These are phyloP conservation scores for Phocides pigmalion DNA, from an alignment of 1,140 invertebrate species.

Conservation along the genomic window DNA sequence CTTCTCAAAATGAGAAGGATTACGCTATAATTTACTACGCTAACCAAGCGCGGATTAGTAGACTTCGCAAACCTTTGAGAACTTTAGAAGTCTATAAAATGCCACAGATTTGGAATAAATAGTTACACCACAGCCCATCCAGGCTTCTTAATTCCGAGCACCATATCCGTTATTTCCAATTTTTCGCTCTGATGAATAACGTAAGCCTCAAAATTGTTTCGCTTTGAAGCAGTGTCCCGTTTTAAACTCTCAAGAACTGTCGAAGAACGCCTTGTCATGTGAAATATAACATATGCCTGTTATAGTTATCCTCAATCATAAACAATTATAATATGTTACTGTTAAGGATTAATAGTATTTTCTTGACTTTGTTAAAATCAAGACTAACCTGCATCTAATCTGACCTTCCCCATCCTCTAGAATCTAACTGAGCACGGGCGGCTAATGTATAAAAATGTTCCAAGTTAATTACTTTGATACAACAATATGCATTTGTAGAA, in stretches of 20 bases:
- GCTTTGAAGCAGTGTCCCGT: neutral
- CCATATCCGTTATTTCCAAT: constrained; percentile 44
- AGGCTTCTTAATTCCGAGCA: constrained; percentile 33
- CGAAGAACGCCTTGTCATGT: neutral
- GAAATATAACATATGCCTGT: too few relatives aligned
- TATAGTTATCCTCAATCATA: neutral
- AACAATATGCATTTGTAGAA: constrained; percentile 9
- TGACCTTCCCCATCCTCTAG: constrained; percentile 29
- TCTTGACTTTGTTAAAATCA: constrained; percentile 17
- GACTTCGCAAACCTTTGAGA: too few relatives aligned
- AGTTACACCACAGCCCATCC: constrained; percentile 12
- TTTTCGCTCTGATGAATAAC: constrained; percentile 45
- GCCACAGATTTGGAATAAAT: neutral
- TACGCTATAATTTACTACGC: too few relatives aligned
- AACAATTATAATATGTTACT: neutral
- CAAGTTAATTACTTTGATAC: constrained; percentile 17
- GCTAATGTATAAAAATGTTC: constrained; percentile 22
- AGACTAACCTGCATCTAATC: constrained; percentile 29
- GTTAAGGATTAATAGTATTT: neutral
- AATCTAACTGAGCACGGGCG: constrained; percentile 27
- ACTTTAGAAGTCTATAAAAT: too few relatives aligned
- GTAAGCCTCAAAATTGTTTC: neutral
- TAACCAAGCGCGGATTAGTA: too few relatives aligned
- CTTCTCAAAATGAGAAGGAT: too few relatives aligned
- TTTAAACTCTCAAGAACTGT: neutral